phyloP scores from a whole-genome alignment of 53 echinoderm and acorn worm genomes.

The Holothuria scabra region DNA sequence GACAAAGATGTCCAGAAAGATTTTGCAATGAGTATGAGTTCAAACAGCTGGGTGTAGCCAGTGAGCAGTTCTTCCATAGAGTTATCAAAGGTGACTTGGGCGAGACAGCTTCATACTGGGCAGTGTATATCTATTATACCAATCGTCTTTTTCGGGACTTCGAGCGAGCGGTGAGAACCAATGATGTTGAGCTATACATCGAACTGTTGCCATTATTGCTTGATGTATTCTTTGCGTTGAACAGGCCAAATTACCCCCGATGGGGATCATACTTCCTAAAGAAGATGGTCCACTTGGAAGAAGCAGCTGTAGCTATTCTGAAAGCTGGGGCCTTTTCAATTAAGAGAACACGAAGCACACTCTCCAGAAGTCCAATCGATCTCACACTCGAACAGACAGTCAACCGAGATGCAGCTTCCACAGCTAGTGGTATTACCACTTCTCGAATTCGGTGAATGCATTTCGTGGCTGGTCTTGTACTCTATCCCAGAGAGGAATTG shows the following conservation, averaged over 20 bases:
- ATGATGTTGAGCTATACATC: constrained; percentile 53
- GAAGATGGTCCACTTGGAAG: neutral
- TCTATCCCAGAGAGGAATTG: constrained; percentile 43
- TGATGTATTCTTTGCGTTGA: constrained; percentile 58
- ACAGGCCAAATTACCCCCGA: constrained; percentile 68
- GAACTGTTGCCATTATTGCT: constrained; percentile 40
- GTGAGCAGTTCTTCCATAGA: constrained; percentile 44
- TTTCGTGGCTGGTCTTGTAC: constrained; percentile 56
- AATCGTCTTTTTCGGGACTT: constrained; percentile 52
- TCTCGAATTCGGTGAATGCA: constrained; percentile 47
- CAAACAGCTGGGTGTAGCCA: constrained; percentile 2
- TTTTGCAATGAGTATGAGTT: constrained; percentile 39
- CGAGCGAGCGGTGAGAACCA: constrained; percentile 54
- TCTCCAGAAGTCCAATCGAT: constrained; percentile 51
- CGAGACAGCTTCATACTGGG: constrained; percentile 57
- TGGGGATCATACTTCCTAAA: constrained; percentile 51
- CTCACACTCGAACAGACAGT: constrained; percentile 54
- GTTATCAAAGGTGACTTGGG: constrained; percentile 29
- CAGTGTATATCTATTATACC: constrained; percentile 45
- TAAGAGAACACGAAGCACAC: constrained; percentile 13
- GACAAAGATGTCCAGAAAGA: constrained; percentile 23
- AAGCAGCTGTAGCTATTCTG: neutral
- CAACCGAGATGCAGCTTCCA: constrained; percentile 52
- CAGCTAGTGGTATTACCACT: constrained; percentile 45
- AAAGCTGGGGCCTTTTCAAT: constrained; percentile 51